Evolutionary conservation across 2,888 invertebrate genomes (phyloP).

Genomic region (Rhabditophanes sp.): DNA sequence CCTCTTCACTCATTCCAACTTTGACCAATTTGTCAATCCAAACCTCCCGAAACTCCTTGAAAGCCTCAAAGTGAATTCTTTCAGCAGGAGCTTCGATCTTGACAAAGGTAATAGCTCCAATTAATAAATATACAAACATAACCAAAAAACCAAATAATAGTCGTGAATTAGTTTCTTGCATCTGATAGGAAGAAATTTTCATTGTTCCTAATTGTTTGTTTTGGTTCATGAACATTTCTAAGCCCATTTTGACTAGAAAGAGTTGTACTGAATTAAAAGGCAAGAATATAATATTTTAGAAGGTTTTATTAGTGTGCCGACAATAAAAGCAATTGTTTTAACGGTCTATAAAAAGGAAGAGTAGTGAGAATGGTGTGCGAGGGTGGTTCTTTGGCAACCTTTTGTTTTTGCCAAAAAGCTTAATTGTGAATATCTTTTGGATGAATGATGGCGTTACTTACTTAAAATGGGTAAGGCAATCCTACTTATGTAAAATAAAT

Average conservation of each 20-base stretch:
- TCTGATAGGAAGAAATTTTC: slow-evolving; percentile 5
- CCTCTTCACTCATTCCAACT: slow-evolving; percentile 19
- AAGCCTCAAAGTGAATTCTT: slow-evolving; percentile 24
- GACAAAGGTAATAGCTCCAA: slow-evolving; percentile 61
- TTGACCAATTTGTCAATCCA: slow-evolving; percentile 19
- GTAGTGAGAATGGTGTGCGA: too few relatives aligned
- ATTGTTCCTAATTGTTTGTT: slow-evolving; percentile 11
- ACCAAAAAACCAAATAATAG: slow-evolving; percentile 23
- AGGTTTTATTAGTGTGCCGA: too few relatives aligned
- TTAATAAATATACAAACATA: slow-evolving; percentile 51
- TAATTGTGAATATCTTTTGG: too few relatives aligned
- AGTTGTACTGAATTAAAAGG: too few relatives aligned
- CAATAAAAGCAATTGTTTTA: too few relatives aligned
- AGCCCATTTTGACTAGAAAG: slow-evolving; percentile 23
- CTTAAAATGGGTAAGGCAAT: too few relatives aligned
- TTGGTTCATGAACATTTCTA: slow-evolving; percentile 25
- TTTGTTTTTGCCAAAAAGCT: too few relatives aligned
- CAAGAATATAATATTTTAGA: too few relatives aligned
- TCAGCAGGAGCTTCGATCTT: slow-evolving; percentile 22
- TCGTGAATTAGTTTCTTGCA: slow-evolving; percentile 22
- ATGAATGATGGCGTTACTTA: too few relatives aligned
- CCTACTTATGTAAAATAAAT: too few relatives aligned
- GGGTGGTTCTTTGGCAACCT: too few relatives aligned
- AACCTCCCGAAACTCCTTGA: slow-evolving; percentile 21
- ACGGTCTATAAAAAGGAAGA: too few relatives aligned